A percentile compares a stretch with the other conserved stretches of the same genome.
Evolutionary conservation across 2,113 vertebrate species (phyloP).

Genomic region (Mirza zaza): DNA sequence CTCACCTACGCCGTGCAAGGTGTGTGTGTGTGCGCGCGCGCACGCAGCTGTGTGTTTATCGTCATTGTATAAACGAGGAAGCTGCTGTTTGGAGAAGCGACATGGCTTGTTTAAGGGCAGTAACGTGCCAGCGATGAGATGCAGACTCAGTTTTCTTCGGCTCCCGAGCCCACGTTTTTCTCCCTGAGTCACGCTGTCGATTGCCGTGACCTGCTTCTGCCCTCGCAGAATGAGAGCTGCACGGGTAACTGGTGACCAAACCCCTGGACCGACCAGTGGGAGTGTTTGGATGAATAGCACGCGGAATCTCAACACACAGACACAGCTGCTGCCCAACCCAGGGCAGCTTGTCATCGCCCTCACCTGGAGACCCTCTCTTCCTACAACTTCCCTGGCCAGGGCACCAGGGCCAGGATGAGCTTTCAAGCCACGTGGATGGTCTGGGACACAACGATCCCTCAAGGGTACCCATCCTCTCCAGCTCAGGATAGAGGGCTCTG

Average conservation of each 20-base stretch:
- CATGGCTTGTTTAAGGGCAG: background rate
- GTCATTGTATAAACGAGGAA: constrained; percentile 10
- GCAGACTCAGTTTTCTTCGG: background rate
- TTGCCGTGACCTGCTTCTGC: background rate
- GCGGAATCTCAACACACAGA: background rate
- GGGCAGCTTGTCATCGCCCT: background rate
- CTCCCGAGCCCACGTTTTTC: background rate
- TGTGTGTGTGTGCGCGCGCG: too few relatives aligned
- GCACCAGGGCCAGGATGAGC: background rate
- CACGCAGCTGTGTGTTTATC: background rate
- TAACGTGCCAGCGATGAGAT: background rate
- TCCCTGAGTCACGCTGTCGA: background rate
- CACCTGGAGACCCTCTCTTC: background rate
- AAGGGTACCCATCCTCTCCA: background rate
- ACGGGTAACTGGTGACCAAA: background rate
- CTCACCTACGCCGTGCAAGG: background rate
- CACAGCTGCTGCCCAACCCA: background rate
- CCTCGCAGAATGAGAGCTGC: background rate
- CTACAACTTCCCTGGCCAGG: background rate
- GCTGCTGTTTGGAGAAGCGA: background rate
- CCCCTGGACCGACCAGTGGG: background rate
- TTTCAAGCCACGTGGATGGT: background rate
- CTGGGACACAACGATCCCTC: constrained; percentile 18
- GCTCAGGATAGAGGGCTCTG: constrained; percentile 43
- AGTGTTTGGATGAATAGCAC: background rate